phyloP scores from a whole-genome alignment of 2,113 vertebrate genomes.

The Microtus oregoni region DNA sequence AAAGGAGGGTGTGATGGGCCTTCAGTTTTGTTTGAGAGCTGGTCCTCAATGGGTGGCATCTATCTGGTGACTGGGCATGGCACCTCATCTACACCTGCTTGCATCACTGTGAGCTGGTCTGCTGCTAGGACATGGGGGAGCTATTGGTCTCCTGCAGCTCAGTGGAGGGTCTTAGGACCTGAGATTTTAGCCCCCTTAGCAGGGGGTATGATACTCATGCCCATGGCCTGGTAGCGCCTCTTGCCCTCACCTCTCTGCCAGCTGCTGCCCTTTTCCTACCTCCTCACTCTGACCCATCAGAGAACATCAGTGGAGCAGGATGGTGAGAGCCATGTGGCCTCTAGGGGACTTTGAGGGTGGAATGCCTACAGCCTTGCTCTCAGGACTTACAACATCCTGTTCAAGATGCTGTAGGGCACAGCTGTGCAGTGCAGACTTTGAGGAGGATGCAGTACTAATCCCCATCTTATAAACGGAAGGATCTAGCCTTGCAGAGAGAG shows the following conservation, averaged over 20 bases:
- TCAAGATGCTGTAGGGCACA: not conserved
- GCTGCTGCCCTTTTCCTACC: not conserved
- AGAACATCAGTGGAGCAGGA: not conserved
- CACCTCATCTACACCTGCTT: not conserved
- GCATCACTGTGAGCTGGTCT: not conserved
- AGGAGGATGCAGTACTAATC: not conserved
- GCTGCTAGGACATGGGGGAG: not conserved
- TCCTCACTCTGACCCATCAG: not conserved
- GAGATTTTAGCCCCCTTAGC: not conserved
- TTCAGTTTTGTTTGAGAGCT: not conserved
- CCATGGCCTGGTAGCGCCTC: not conserved
- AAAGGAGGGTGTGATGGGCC: not conserved
- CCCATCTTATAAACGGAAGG: not conserved
- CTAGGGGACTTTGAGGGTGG: not conserved
- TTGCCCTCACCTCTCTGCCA: not conserved
- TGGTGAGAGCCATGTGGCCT: not conserved
- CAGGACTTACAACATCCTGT: fast-evolving
- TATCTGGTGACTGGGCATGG: not conserved
- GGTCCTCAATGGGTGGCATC: not conserved
- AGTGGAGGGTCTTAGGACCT: not conserved
- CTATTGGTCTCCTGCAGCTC: not conserved
- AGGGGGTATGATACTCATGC: fast-evolving
- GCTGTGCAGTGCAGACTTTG: fast-evolving
- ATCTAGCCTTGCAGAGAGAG: not conserved
- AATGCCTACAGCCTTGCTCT: not conserved